Evolutionary conservation across 2,888 invertebrate species (phyloP).

Genomic region (Drosophila mimica): DNA sequence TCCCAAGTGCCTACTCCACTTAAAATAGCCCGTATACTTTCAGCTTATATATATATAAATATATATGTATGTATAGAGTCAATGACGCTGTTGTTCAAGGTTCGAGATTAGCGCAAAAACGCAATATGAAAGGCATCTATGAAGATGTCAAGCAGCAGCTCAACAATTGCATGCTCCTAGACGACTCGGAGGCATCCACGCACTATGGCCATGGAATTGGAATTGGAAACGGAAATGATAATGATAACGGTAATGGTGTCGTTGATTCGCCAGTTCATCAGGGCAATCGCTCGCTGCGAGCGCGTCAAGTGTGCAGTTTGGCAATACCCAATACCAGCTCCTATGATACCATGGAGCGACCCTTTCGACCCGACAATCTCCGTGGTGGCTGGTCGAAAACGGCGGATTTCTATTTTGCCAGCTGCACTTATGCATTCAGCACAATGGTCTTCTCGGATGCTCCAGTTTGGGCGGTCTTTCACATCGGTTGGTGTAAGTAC

Average conservation of each 20-base stretch:
- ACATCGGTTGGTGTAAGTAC: constrained; percentile 82
- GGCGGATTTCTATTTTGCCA: constrained; percentile 91
- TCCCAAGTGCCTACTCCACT: constrained; percentile 30
- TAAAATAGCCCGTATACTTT: constrained; percentile 18
- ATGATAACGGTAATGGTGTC: constrained; percentile 6
- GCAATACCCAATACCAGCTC: constrained; percentile 72
- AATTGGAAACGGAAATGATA: constrained; percentile 1
- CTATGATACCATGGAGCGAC: constrained; percentile 83
- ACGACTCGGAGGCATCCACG: constrained; percentile 43
- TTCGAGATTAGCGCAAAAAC: constrained; percentile 7
- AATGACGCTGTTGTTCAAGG: constrained; percentile 36
- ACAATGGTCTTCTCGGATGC: constrained; percentile 93
- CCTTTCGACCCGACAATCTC: constrained; percentile 82
- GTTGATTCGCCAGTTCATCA: constrained; percentile 18
- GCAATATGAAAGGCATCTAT: constrained; percentile 79
- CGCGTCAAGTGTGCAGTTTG: constrained; percentile 68
- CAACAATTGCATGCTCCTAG: constrained; percentile 72
- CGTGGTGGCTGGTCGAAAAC: constrained; percentile 91
- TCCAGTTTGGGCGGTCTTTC: constrained; percentile 84
- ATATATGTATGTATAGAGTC: constrained; percentile 10
- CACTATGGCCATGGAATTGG: background rate
- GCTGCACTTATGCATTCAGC: constrained; percentile 93
- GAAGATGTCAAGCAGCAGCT: constrained; percentile 79
- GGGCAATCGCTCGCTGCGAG: constrained; percentile 43
- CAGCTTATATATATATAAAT: background rate